These are phyloP conservation scores for Fissipunctia ypsillon DNA, from an alignment of 2,888 invertebrate species.

Conservation along the genomic window DNA sequence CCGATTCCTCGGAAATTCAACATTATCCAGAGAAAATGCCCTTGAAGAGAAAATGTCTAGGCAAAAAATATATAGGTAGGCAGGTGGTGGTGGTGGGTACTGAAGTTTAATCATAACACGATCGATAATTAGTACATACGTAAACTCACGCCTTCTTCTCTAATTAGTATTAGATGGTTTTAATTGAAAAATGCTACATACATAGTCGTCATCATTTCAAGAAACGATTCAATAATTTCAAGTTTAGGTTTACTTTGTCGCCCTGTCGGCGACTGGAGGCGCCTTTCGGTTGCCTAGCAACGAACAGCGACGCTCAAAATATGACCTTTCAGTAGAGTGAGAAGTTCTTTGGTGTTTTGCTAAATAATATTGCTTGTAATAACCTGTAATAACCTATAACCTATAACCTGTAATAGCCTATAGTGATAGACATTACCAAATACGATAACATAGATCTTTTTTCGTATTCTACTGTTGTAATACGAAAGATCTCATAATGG, in stretches of 20 bases:
- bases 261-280: slow-evolving; percentile 35
- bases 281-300: slow-evolving; percentile 57
- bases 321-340: slow-evolving; percentile 30
- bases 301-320: slow-evolving; percentile 38
- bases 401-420: no score
- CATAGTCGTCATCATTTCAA: background rate
- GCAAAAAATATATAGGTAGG: background rate
- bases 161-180: background rate
- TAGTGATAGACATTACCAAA: background rate
- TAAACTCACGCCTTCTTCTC: no score
- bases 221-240: slow-evolving; percentile 37
- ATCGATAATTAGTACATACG: background rate
- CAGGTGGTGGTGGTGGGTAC: no score
- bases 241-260: slow-evolving; percentile 32
- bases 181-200: background rate
- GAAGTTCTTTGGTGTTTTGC: slow-evolving; percentile 19
- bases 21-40: background rate
- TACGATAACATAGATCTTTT: background rate
- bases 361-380: slow-evolving; percentile 11
- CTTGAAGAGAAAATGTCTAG: background rate
- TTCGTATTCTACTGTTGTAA: background rate
- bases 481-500: background rate
- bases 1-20: slow-evolving; percentile 14
- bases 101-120: background rate
- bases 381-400: no score